phyloP scores from a whole-genome alignment of 2,888 invertebrate genomes.

The Acrobasis suavella region DNA sequence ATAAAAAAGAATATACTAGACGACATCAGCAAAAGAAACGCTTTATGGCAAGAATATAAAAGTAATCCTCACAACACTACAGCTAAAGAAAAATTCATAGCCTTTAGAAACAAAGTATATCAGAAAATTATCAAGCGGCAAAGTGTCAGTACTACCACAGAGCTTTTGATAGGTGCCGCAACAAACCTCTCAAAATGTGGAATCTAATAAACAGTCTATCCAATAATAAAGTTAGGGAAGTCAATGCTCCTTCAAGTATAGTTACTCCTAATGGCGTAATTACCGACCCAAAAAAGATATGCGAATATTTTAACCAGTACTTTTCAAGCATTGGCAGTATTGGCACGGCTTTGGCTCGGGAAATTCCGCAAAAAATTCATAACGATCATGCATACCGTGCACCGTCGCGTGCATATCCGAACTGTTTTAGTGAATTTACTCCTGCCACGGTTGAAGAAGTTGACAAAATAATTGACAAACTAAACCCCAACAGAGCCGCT shows the following conservation, averaged over 20 bases:
- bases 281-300: not conserved
- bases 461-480: not conserved
- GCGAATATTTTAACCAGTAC: not conserved
- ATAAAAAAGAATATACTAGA: constrained; percentile 1
- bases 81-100: not conserved
- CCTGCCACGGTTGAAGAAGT: not conserved
- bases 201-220: not conserved
- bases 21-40: not conserved
- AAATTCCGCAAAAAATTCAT: not conserved
- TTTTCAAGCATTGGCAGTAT: not conserved
- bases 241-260: not conserved
- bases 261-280: not conserved
- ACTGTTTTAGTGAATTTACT: not conserved
- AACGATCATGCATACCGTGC: not conserved
- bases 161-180: not conserved
- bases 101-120: not conserved
- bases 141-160: constrained; percentile 5
- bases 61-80: not conserved
- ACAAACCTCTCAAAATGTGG: constrained; percentile 3
- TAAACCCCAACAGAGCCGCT: constrained; percentile 2
- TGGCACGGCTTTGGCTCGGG: not conserved
- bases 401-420: too few relatives aligned
- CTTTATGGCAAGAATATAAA: not conserved
- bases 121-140: constrained; percentile 4
- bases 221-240: not conserved